These are phyloP conservation scores for Caenorhabditis macrosperma DNA, from an alignment of 2,888 invertebrate genomes.

Conservation along the genomic window DNA sequence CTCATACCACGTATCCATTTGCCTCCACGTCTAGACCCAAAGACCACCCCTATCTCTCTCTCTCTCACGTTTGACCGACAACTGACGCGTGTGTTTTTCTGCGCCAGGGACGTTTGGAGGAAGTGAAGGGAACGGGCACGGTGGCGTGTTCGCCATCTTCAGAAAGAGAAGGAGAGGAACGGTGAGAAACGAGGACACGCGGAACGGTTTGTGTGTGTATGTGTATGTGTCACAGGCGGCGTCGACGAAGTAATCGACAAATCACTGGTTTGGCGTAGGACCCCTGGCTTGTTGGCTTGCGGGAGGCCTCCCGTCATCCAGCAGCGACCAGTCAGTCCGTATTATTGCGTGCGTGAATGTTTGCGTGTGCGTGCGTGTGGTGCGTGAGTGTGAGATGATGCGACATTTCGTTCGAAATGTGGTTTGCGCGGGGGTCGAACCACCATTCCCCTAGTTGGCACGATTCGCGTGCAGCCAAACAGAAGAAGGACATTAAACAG, in stretches of 20 bases:
- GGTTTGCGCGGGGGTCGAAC: conserved; percentile 20
- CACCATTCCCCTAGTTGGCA: conserved; percentile 17
- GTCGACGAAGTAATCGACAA: conserved; percentile 30
- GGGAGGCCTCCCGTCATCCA: conserved; percentile 23
- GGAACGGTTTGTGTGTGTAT: conserved; percentile 16
- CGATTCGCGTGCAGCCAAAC: conserved; percentile 32
- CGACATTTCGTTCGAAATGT: conserved; percentile 23
- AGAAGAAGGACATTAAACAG: conserved; percentile 11
- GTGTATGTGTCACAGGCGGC: conserved; percentile 28
- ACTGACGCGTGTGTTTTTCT: conserved; percentile 35
- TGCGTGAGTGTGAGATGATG: conserved; percentile 55
- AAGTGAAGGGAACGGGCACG: conserved; percentile 4
- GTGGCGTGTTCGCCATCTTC: conserved; percentile 18
- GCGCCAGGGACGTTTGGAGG: conserved; percentile 4
- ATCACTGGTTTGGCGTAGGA: conserved; percentile 43
- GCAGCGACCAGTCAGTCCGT: conserved; percentile 31
- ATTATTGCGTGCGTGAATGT: conserved; percentile 56
- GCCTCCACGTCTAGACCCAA: conserved; percentile 4
- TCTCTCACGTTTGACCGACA: conserved; percentile 51
- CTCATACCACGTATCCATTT: conserved; percentile 30
- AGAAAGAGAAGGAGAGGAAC: conserved; percentile 27
- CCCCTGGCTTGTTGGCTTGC: conserved; percentile 35
- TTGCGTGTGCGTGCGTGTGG: conserved; percentile 53
- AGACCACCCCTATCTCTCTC: conserved; percentile 22
- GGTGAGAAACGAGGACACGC: conserved; percentile 31